Percentiles rank a stretch among this genome's conserved stretches.
Evolutionary conservation across 1,140 invertebrate genomes (phyloP).

Genomic region (Drosophila sucinea): DNA sequence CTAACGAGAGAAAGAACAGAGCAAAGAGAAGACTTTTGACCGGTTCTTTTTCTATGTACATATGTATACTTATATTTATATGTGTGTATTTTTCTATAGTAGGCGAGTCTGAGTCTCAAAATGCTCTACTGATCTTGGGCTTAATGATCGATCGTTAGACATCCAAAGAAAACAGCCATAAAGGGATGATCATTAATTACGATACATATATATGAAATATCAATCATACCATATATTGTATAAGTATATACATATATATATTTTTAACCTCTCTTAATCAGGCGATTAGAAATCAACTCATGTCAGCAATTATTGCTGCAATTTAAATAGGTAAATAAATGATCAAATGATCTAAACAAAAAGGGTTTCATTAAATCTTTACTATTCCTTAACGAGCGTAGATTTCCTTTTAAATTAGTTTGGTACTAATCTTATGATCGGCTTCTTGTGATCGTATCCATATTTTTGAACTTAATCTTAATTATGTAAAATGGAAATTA

Average conservation of each 20-base stretch:
- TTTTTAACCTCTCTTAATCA: neutral
- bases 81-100: neutral
- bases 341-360: no score
- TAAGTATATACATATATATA: neutral
- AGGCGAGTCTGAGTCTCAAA: neutral
- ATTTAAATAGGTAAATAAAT: no score
- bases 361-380: no score
- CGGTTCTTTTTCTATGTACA: neutral
- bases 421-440: no score
- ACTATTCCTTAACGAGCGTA: no score
- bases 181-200: neutral
- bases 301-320: neutral
- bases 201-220: neutral
- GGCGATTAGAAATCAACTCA: neutral
- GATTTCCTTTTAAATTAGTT: no score
- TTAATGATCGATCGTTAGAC: neutral
- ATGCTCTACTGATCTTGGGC: slow-evolving; percentile 2
- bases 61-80: no score
- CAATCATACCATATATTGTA: no score
- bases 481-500: no score
- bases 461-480: no score
- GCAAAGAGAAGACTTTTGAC: neutral
- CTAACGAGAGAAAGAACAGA: neutral
- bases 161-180: neutral
- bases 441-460: no score